These are phyloP conservation scores for Phenganax stokvisi DNA, from an alignment of 92 coral and sea anemone genomes.

Conservation along the genomic window DNA sequence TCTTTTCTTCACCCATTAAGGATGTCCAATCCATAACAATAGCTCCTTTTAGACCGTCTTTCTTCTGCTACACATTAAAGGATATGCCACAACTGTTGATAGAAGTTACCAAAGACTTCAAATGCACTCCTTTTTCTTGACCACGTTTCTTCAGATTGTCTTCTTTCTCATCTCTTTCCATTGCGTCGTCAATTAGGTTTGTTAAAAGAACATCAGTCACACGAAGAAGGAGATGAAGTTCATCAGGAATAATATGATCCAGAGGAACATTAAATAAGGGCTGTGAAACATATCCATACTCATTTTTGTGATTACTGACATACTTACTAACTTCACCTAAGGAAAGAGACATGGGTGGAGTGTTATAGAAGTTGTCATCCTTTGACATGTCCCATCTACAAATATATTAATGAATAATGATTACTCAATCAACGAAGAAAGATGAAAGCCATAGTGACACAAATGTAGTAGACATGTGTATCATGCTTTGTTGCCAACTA, in stretches of 20 bases:
- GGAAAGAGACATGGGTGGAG: slow-evolving; percentile 40
- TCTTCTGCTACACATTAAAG: slow-evolving; percentile 44
- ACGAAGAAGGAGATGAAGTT: slow-evolving; percentile 2
- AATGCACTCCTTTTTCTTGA: slow-evolving; percentile 32
- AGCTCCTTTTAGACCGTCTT: slow-evolving; percentile 20
- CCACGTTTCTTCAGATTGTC: slow-evolving; percentile 23
- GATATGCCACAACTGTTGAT: slow-evolving; percentile 50
- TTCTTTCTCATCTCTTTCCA: slow-evolving; percentile 50
- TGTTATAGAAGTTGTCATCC: background rate
- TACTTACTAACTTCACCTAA: slow-evolving; percentile 37
- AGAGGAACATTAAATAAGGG: slow-evolving; percentile 52
- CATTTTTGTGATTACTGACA: slow-evolving; percentile 21
- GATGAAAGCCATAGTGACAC: no score
- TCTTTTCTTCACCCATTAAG: slow-evolving; percentile 42
- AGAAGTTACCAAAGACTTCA: slow-evolving; percentile 12
- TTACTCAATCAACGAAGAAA: no score
- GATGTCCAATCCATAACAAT: slow-evolving; percentile 46
- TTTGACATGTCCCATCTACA: background rate
- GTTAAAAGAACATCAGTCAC: slow-evolving; percentile 38
- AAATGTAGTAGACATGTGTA: no score
- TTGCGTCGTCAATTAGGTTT: slow-evolving; percentile 54
- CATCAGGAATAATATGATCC: slow-evolving; percentile 36
- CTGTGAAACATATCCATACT: slow-evolving; percentile 43
- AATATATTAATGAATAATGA: background rate
- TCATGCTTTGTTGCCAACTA: no score